Conservation (phyloP, 2,113 vertebrate genomes). For the Tetrax tetrax region DNA sequence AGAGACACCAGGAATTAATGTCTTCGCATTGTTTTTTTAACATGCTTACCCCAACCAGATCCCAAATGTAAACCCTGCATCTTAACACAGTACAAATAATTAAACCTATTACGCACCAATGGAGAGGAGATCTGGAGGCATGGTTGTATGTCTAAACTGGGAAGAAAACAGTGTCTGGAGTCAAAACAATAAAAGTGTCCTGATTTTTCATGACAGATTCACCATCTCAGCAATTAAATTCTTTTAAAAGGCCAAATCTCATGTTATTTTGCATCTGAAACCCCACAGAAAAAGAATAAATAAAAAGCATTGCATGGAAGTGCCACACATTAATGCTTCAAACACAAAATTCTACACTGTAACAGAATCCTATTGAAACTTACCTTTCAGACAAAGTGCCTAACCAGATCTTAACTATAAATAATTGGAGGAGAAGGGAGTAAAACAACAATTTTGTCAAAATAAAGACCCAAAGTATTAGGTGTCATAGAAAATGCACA, state of each 20-base stretch:
- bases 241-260: slow-evolving; percentile 24
- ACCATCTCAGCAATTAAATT: slow-evolving; percentile 38
- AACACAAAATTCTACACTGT: neutral
- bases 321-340: neutral
- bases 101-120: neutral
- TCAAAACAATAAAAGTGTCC: neutral
- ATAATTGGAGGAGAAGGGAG: slow-evolving; percentile 32
- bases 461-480: slow-evolving; percentile 58
- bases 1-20: neutral
- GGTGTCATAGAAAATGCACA: slow-evolving; percentile 51
- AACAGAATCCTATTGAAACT: slow-evolving; percentile 41
- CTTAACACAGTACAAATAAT: neutral
- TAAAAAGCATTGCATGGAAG: slow-evolving; percentile 21
- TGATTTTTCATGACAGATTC: slow-evolving; percentile 19
- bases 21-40: neutral
- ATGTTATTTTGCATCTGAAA: slow-evolving; percentile 53
- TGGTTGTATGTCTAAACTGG: neutral
- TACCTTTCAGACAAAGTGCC: slow-evolving; percentile 49
- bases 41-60: neutral
- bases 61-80: neutral
- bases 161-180: neutral
- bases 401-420: slow-evolving; percentile 54
- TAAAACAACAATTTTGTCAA: slow-evolving; percentile 65
- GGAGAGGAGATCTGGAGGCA: neutral
- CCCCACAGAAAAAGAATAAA: slow-evolving; percentile 22